Conservation (phyloP, 2,888 invertebrate species). For the Caenorhabditis sinica region DNA sequence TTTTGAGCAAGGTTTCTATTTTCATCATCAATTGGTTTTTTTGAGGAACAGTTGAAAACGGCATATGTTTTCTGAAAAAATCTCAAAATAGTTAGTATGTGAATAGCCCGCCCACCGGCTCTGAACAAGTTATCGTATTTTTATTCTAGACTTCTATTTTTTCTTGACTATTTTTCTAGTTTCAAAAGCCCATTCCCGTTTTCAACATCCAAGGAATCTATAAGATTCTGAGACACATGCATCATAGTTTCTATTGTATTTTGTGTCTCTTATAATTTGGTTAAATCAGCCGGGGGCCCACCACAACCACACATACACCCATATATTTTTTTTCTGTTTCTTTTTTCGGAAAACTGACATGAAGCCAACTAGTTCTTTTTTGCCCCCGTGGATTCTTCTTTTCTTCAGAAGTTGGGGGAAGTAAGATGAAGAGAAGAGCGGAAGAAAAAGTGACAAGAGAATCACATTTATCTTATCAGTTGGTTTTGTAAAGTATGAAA, state of each 20-base stretch:
- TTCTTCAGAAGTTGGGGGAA: slow-evolving; percentile 3
- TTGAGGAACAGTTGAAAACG: not conserved
- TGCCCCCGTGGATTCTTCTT: slow-evolving; percentile 11
- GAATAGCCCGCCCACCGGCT: slow-evolving; percentile 13
- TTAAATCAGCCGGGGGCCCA: slow-evolving; percentile 47
- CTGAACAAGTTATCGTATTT: slow-evolving; percentile 6
- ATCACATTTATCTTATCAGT: slow-evolving; percentile 42
- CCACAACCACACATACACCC: slow-evolving; percentile 49
- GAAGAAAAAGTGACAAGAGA: slow-evolving; percentile 28
- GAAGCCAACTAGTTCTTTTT: slow-evolving; percentile 41
- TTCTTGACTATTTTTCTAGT: slow-evolving; percentile 20
- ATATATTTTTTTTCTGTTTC: slow-evolving; percentile 36
- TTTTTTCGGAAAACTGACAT: slow-evolving; percentile 22
- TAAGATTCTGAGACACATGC: slow-evolving; percentile 30
- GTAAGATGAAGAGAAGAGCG: slow-evolving; percentile 2
- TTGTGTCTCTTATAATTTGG: slow-evolving; percentile 63
- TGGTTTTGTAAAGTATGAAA: slow-evolving; percentile 31
- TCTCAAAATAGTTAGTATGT: not conserved
- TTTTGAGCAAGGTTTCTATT: not conserved
- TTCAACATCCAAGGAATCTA: not conserved
- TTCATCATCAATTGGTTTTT: not conserved
- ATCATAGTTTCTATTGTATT: slow-evolving; percentile 66
- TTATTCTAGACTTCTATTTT: not conserved
- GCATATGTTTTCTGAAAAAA: not conserved
- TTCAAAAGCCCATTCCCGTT: not conserved